A percentile compares a stretch with the other conserved stretches of the same genome.
phyloP scores from a whole-genome alignment of 2,113 vertebrate genomes.

The Rhynchomys soricoides region DNA sequence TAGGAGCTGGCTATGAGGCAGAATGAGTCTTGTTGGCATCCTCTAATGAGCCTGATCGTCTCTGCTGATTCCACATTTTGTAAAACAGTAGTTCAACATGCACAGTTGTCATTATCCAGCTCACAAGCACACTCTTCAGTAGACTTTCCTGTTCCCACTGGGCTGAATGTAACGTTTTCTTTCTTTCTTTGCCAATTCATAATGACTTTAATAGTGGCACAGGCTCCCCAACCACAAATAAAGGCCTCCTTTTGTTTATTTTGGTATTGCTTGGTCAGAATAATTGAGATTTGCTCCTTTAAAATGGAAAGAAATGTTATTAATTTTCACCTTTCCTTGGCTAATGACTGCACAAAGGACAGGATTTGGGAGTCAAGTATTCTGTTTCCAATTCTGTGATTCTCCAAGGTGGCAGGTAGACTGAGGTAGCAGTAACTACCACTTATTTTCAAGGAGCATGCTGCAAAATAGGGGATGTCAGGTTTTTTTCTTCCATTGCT shows the following conservation, averaged over 20 bases:
- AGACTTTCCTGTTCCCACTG: neutral
- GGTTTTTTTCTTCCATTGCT: constrained; percentile 49
- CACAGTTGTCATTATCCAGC: neutral
- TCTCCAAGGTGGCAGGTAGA: neutral
- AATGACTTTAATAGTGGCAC: neutral
- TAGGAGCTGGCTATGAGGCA: neutral
- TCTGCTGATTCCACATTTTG: neutral
- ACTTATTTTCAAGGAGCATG: constrained; percentile 40
- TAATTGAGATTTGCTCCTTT: neutral
- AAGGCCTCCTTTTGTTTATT: neutral
- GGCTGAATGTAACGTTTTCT: neutral
- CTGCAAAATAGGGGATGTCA: constrained; percentile 47
- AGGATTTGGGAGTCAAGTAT: neutral
- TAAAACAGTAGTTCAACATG: neutral
- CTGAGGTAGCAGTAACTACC: neutral
- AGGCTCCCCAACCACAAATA: neutral
- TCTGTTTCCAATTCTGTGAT: constrained; percentile 1
- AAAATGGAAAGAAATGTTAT: constrained; percentile 37
- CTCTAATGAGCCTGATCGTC: constrained; percentile 14
- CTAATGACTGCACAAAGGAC: neutral
- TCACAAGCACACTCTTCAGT: neutral
- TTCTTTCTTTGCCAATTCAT: constrained; percentile 2
- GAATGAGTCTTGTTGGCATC: neutral
- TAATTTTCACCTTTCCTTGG: constrained; percentile 46
- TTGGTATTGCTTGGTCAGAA: neutral